Evolutionary conservation across 2,888 invertebrate species (phyloP).

Genomic region (Archips xylosteana): DNA sequence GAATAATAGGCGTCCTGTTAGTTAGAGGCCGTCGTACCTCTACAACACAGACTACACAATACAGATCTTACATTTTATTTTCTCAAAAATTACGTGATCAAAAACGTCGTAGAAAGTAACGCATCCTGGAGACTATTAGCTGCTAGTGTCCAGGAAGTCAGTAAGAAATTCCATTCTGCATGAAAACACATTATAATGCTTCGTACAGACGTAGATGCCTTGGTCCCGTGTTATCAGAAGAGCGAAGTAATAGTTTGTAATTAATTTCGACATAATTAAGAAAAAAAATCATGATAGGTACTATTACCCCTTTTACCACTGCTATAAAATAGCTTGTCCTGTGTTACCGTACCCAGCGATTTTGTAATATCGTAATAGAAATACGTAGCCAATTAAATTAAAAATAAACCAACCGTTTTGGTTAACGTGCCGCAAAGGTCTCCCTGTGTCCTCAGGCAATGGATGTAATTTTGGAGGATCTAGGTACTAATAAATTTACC

Average conservation of each 20-base stretch:
- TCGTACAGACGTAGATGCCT: too few species aligned
- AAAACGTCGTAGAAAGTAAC: too few species aligned
- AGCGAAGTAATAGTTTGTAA: too few species aligned
- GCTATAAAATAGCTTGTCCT: not conserved
- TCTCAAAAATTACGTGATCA: not conserved
- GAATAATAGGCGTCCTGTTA: conserved; percentile 21
- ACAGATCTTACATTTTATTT: conserved; percentile 1
- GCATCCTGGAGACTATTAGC: too few species aligned
- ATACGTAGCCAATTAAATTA: not conserved
- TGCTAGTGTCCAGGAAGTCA: too few species aligned
- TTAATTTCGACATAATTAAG: too few species aligned
- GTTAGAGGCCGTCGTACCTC: conserved; percentile 14
- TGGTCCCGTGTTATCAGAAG: too few species aligned
- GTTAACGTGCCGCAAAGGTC: not conserved
- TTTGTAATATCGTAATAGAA: conserved; percentile 1
- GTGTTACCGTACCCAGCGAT: not conserved
- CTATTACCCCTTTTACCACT: not conserved
- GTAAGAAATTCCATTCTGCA: too few species aligned
- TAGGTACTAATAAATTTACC: conserved; percentile 9
- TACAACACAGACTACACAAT: not conserved
- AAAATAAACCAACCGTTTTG: conserved; percentile 2
- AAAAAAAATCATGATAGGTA: too few species aligned
- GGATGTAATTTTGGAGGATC: conserved; percentile 12
- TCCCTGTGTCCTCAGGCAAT: not conserved
- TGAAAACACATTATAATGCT: too few species aligned